Base-by-base conservation (phyloP, 2,113 vertebrate genomes). In the Atlantisia rogersi region DNA sequence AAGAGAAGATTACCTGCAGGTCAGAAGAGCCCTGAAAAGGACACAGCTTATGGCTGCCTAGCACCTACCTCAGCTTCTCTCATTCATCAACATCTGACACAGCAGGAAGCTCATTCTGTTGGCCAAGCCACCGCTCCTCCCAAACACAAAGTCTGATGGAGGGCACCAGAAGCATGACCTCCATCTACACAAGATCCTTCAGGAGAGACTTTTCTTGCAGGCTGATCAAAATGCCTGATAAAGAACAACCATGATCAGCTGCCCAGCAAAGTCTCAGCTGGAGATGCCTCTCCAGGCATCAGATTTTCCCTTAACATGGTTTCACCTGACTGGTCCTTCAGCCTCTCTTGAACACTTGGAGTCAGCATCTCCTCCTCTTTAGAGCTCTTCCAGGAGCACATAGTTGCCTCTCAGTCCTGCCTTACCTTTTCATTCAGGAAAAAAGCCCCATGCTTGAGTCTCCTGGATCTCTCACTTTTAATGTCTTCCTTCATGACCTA, bases 361-460 rank as follows among this genome's bases (percentile, higher is more conserved):
- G 29, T 14, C 35, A 58, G n/a, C 20, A 22, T 4, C 7, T 68
- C 55, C 28, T 77, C 16, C 48, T 68, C 48, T 69, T 52, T 16
- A 69, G 50, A 84, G 15, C 22, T 74, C 28, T 81, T 68, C 19
- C 35, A 74, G 0, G 0, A 70, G 50, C 0, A 0, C 62, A 65
- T 19, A 5, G 15, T 10, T 35, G 4, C 7, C 31, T 65, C 25
- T 67, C 17, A 14, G 59, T 75, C 24, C 40, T 50, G 26, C 19
- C 68, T 71, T 68, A 71, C 5, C 44, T 13, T 13, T 76, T 25
- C 9, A 55, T 52, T 39, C 12, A 76, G 58, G 5, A 35, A 65
- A 85, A 85, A 70, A 44, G 12, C 15, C 14, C 9, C 9, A 4
- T 14, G 35, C 7, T 68, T 52, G 15, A 48, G 9, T 26, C 10